Percentiles rank a stretch among this genome's conserved stretches.
Evolutionary conservation across 2,113 vertebrate species (phyloP).

Genomic region (Ophiodon elongatus): DNA sequence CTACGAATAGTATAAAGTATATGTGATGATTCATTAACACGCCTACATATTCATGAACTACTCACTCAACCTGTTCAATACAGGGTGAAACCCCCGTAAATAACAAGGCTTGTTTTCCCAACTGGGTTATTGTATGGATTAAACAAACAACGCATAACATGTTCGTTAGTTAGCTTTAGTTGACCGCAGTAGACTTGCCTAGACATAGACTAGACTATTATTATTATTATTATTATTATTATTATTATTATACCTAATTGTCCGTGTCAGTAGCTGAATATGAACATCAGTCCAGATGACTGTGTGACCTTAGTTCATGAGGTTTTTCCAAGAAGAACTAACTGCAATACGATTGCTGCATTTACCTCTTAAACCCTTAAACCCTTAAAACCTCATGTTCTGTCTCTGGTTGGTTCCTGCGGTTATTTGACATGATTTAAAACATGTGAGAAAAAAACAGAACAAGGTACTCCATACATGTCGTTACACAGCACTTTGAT

Average conservation of each 20-base stretch:
- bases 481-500: neutral
- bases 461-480: neutral
- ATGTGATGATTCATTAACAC: no score
- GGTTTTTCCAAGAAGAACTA: constrained; percentile 23
- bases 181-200: no score
- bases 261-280: no score
- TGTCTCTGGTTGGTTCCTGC: constrained; percentile 15
- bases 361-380: constrained; percentile 2
- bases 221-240: no score
- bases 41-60: no score
- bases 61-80: no score
- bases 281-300: no score
- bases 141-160: neutral
- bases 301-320: neutral
- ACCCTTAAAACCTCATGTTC: constrained; percentile 15
- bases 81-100: neutral
- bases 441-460: neutral
- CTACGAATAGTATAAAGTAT: no score
- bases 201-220: no score
- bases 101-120: neutral
- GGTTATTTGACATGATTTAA: neutral
- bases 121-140: neutral
- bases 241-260: no score
- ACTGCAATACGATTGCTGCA: constrained; percentile 3
- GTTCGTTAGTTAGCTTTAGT: neutral